phyloP scores from a whole-genome alignment of 2,797 vertebrate species.

The Karalla daura region DNA sequence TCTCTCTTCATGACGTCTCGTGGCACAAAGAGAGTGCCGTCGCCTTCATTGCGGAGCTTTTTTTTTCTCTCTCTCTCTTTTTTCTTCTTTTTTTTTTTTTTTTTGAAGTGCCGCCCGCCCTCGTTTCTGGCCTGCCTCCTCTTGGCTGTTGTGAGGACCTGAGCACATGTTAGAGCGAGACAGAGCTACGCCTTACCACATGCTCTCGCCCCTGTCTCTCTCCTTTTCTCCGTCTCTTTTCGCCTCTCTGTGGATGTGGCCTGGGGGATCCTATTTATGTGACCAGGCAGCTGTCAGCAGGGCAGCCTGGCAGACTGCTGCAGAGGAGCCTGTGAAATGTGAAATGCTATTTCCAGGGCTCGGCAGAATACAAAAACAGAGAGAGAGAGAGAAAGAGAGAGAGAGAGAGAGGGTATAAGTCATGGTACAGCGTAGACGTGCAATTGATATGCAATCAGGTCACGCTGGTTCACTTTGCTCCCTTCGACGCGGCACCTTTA shows the following conservation, averaged over 20 bases:
- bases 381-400: conserved; percentile 46
- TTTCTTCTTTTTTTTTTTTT: too few relatives aligned
- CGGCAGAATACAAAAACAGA: conserved; percentile 55
- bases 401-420: conserved; percentile 45
- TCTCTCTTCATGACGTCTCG: conserved; percentile 17
- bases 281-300: conserved; percentile 66
- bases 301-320: conserved; percentile 52
- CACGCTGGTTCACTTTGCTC: conserved; percentile 35
- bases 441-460: conserved; percentile 58
- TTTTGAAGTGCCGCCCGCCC: conserved; percentile 45
- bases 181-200: conserved; percentile 44
- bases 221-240: conserved; percentile 24
- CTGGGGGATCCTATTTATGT: conserved; percentile 43
- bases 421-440: conserved; percentile 18
- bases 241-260: conserved; percentile 38
- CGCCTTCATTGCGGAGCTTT: conserved; percentile 10
- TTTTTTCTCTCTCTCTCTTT: too few relatives aligned
- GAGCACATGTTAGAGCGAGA: conserved; percentile 45
- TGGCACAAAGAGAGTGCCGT: conserved; percentile 45
- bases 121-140: conserved; percentile 51
- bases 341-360: conserved; percentile 65
- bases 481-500: conserved; percentile 24
- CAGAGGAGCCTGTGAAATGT: conserved; percentile 47
- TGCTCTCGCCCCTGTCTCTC: conserved; percentile 44
- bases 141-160: conserved; percentile 20